These are phyloP conservation scores for Novumbra hubbsi DNA, from an alignment of 2,797 vertebrate genomes.

Conservation along the genomic window DNA sequence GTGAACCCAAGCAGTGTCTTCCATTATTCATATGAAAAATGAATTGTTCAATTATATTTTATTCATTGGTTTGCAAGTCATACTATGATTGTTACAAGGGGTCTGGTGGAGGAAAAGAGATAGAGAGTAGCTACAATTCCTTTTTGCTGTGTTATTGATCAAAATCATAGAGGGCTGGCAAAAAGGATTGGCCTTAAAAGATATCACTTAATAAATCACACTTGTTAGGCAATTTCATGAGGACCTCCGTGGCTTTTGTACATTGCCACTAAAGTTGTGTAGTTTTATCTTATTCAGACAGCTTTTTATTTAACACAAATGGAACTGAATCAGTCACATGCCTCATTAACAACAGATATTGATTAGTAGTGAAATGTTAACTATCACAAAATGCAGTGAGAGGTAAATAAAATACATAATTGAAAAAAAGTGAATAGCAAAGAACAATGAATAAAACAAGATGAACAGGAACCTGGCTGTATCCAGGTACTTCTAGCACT, in stretches of 20 bases:
- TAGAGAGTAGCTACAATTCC: constrained; percentile 49
- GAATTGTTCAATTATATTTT: constrained; percentile 79
- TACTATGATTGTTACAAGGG: constrained; percentile 57
- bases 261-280: constrained; percentile 16
- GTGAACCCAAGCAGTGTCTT: constrained; percentile 62
- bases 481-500: too few species aligned
- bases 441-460: too few species aligned
- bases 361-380: too few species aligned
- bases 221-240: constrained; percentile 40
- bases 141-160: constrained; percentile 65
- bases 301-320: background rate
- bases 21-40: constrained; percentile 80
- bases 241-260: constrained; percentile 43
- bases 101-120: constrained; percentile 53
- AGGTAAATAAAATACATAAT: too few species aligned
- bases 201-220: constrained; percentile 67
- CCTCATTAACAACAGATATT: too few species aligned
- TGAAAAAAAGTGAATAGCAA: too few species aligned
- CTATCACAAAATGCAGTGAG: too few species aligned
- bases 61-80: constrained; percentile 72
- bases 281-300: constrained; percentile 14
- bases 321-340: too few species aligned
- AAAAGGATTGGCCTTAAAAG: constrained; percentile 59
- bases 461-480: too few species aligned
- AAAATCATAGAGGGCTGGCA: constrained; percentile 60